phyloP scores from a whole-genome alignment of 53 echinoderm and acorn worm genomes.

The Holothuria leucospilota region DNA sequence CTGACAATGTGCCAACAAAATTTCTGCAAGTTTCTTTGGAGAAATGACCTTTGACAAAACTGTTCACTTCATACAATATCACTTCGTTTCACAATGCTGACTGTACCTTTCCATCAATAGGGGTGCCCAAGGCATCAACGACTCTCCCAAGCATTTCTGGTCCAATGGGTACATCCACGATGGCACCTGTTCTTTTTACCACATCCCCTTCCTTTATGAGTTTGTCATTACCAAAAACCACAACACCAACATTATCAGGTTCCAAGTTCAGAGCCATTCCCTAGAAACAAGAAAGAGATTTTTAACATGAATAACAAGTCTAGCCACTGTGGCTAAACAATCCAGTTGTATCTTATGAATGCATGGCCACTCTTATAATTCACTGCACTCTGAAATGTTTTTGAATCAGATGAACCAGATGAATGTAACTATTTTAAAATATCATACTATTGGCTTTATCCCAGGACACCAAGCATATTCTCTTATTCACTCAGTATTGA shows the following conservation, averaged over 20 bases:
- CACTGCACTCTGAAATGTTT: too few relatives aligned
- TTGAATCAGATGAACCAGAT: too few relatives aligned
- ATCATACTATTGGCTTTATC: too few relatives aligned
- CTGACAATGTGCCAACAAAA: too few relatives aligned
- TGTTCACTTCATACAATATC: too few relatives aligned
- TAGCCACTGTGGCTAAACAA: too few relatives aligned
- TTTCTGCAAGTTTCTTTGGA: too few relatives aligned
- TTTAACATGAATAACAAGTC: background rate
- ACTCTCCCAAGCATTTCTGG: constrained; percentile 89
- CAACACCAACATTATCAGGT: constrained; percentile 98
- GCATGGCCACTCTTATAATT: background rate
- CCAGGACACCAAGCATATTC: too few relatives aligned
- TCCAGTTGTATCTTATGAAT: too few relatives aligned
- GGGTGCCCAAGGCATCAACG: constrained; percentile 93
- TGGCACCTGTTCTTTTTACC: constrained; percentile 98
- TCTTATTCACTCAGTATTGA: too few relatives aligned
- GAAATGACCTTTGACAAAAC: too few relatives aligned
- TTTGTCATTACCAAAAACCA: constrained; percentile 99
- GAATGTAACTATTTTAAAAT: too few relatives aligned
- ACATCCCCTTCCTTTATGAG: constrained; percentile 99
- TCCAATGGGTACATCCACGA: constrained; percentile 98
- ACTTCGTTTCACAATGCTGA: background rate
- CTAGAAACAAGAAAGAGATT: constrained; percentile 36
- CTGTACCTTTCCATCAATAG: constrained; percentile 73
- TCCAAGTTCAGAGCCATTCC: constrained; percentile 99